phyloP scores from a whole-genome alignment of 2,888 invertebrate genomes.

The Oligia fasciuncula region DNA sequence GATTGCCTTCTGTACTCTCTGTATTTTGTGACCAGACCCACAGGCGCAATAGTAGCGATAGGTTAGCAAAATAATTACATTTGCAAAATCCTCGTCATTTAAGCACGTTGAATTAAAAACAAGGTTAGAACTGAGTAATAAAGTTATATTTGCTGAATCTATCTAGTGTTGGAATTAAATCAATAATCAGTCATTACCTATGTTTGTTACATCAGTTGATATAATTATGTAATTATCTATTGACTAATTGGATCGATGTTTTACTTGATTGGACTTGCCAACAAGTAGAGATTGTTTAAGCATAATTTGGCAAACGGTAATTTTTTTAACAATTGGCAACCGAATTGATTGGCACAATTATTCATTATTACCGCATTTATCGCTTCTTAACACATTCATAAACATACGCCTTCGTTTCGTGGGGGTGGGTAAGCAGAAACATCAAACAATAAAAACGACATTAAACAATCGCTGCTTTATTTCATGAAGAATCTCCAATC shows the following conservation, averaged over 20 bases:
- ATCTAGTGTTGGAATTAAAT: conserved; percentile 11
- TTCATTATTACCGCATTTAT: background rate
- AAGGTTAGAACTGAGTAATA: background rate
- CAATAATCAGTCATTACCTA: conserved; percentile 16
- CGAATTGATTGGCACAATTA: conserved; percentile 3
- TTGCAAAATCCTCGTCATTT: background rate
- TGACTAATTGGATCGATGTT: background rate
- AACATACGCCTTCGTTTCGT: background rate
- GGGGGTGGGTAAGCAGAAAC: background rate
- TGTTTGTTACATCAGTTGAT: conserved; percentile 30
- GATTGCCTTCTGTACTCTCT: too few relatives aligned
- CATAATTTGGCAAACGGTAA: conserved; percentile 61
- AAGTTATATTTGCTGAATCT: conserved; percentile 10
- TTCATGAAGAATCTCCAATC: background rate
- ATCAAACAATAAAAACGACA: background rate
- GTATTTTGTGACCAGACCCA: background rate
- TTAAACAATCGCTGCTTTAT: background rate
- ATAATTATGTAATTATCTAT: conserved; percentile 3
- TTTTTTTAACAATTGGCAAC: conserved; percentile 66
- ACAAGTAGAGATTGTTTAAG: conserved; percentile 48
- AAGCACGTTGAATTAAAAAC: background rate
- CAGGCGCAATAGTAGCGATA: background rate
- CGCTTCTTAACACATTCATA: background rate
- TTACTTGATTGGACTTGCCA: conserved; percentile 19
- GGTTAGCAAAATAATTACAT: conserved; percentile 9